Conservation (phyloP, 2,113 vertebrate species). For the Hydrochoerus hydrochaeris region DNA sequence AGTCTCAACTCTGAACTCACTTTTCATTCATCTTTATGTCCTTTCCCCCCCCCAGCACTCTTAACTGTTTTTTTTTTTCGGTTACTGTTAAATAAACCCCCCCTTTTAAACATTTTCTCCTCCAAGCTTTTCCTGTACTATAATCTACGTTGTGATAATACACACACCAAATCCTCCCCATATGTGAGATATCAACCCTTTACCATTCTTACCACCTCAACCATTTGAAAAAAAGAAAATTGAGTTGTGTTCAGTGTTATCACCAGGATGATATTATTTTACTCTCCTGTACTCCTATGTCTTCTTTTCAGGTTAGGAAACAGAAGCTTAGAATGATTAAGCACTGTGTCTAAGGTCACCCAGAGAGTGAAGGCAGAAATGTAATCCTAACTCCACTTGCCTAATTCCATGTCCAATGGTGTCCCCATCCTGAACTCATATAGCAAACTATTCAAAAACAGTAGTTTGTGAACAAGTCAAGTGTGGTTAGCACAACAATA, state of each 20-base stretch:
- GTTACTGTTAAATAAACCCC: neutral
- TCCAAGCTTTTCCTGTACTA: neutral
- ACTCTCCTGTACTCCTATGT: neutral
- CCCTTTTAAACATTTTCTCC: neutral
- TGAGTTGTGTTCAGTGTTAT: neutral
- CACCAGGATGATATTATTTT: neutral
- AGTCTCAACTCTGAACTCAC: neutral
- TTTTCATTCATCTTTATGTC: neutral
- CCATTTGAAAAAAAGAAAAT: constrained; percentile 13
- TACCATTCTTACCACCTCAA: neutral
- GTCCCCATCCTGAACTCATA: neutral
- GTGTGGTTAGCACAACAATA: no score
- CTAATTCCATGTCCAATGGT: neutral
- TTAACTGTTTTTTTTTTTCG: neutral
- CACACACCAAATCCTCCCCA: neutral
- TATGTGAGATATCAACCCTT: neutral
- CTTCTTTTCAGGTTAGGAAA: neutral
- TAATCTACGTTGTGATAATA: neutral
- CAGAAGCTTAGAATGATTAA: neutral
- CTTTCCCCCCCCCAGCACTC: neutral
- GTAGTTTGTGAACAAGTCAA: neutral
- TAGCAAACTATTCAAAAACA: neutral
- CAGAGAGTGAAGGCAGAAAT: neutral
- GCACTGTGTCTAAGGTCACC: neutral
- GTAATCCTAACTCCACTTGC: neutral